Base-by-base conservation (phyloP, 2,797 vertebrate genomes). In the Parauchenoglanis punctatus region DNA sequence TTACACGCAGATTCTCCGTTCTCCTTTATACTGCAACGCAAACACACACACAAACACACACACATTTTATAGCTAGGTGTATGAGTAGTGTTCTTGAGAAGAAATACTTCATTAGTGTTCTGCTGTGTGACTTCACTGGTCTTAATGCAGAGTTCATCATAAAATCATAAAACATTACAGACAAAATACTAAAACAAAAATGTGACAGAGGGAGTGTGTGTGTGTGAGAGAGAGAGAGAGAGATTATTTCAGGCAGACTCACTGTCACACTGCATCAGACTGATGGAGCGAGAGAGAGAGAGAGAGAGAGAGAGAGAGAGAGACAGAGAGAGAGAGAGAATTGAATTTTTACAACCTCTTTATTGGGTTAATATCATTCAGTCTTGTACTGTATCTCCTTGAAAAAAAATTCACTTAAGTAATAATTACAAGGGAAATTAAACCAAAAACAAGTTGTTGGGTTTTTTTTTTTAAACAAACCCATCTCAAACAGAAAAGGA, bases 1-100 rank as follows among this genome's bases (percentile, higher is more conserved):
- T 95, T 96, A 92, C 96, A 96, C 81, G 92, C 94, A 17, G 94
- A 95, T 2, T 84, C 93, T 68, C 95, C 95, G 28, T 94, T 95
- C 88, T 94, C 95, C 58, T 95, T 93, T 89, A 96, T 89, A 83
- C 96, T 96, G 91, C 4, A 91, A 78, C n/a, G 31, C 49, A 77
- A 49, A 77, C 75, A 76, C 73, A 76, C 31, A 49, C 70, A 73
- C 70, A 73, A 40, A 73, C 70, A 73, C 46, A 72, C 68, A 72
- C 63, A 65, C 25, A 59, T 20, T 61, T 61, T 61, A 25, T 61
- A 61, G 7, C 20, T 1, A 25, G 7, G 23, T 61, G 23, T 61
- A 23, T 61, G 59, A 61, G 35, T 5, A 35, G 31, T 70, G 67
- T 11, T 70, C 1, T 70, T 35, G 6, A 17, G 18, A 15, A 65